Evolutionary conservation across 2,888 invertebrate genomes (phyloP).

Genomic region (Vesta saturnalis): DNA sequence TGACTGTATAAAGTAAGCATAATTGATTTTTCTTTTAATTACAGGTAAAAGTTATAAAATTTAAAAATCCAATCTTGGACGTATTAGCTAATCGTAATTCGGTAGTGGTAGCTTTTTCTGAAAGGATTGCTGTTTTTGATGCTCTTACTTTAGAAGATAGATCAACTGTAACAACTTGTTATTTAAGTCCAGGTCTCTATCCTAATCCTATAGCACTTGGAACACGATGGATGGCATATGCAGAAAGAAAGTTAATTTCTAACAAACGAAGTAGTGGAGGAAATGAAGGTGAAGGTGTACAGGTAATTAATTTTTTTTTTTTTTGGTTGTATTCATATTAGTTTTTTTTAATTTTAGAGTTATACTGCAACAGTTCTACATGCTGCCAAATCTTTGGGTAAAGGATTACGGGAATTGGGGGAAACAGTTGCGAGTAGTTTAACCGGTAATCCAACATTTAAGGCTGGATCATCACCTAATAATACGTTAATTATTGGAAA

Average conservation of each 20-base stretch:
- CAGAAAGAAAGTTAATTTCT: conserved; percentile 85
- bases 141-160: conserved; percentile 87
- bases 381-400: conserved; percentile 93
- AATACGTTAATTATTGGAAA: conserved; percentile 51
- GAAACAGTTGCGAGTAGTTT: conserved; percentile 93
- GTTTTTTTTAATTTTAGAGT: conserved; percentile 64
- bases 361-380: conserved; percentile 94
- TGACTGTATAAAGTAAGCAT: not conserved
- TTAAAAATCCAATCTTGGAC: conserved; percentile 89
- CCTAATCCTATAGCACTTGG: conserved; percentile 89
- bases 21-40: conserved; percentile 8
- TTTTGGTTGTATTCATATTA: not conserved
- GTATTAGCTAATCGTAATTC: conserved; percentile 90
- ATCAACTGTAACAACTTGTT: conserved; percentile 89
- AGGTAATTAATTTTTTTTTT: conserved; percentile 47
- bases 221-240: conserved; percentile 84
- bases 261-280: conserved; percentile 84
- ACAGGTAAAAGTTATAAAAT: conserved; percentile 89
- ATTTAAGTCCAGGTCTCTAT: conserved; percentile 82
- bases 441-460: conserved; percentile 71
- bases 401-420: conserved; percentile 88
- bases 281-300: conserved; percentile 72
- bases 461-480: conserved; percentile 54
- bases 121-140: conserved; percentile 92
- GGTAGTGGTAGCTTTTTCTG: conserved; percentile 87